Percentiles rank a stretch among this genome's conserved stretches.
phyloP scores from a whole-genome alignment of 2,888 invertebrate genomes.

The Itoplectis maculator region DNA sequence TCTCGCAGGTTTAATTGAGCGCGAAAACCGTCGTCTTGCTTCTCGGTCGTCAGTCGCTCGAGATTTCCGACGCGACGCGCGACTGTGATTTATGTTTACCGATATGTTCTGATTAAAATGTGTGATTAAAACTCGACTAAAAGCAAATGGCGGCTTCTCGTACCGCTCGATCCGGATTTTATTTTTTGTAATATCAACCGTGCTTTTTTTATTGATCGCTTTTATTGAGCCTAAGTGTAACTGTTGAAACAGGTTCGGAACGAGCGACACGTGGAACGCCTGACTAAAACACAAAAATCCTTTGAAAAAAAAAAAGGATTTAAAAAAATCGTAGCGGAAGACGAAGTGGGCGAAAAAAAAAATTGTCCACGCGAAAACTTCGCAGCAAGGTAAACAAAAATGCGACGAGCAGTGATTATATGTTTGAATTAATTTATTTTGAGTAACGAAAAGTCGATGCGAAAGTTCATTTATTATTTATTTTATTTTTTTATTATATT shows the following conservation, averaged over 20 bases:
- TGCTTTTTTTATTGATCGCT: not conserved
- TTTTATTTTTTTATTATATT: not conserved
- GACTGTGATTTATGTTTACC: not conserved
- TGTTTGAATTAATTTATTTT: conserved; percentile 1
- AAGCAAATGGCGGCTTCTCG: conserved; percentile 37
- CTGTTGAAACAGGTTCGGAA: conserved; percentile 41
- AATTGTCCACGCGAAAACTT: conserved; percentile 44
- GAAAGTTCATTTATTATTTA: conserved; percentile 21
- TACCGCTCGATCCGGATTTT: conserved; percentile 46
- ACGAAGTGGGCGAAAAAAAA: conserved; percentile 39
- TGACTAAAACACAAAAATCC: conserved; percentile 51
- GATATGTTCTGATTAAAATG: not conserved
- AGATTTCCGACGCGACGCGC: not conserved
- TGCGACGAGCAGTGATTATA: conserved; percentile 13
- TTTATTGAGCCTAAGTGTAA: conserved; percentile 23
- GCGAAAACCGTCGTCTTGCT: conserved; percentile 15
- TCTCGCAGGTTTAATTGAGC: not conserved
- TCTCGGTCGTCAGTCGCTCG: conserved; percentile 16
- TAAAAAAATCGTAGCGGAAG: conserved; percentile 32
- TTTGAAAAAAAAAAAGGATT: conserved; percentile 30
- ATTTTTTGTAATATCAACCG: not conserved
- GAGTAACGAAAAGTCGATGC: conserved; percentile 13
- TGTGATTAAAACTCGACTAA: not conserved
- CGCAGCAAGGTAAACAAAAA: conserved; percentile 43
- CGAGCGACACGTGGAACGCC: conserved; percentile 48